Evolutionary conservation across 2,113 vertebrate genomes (phyloP).

Genomic region (Stictonetta naevosa): DNA sequence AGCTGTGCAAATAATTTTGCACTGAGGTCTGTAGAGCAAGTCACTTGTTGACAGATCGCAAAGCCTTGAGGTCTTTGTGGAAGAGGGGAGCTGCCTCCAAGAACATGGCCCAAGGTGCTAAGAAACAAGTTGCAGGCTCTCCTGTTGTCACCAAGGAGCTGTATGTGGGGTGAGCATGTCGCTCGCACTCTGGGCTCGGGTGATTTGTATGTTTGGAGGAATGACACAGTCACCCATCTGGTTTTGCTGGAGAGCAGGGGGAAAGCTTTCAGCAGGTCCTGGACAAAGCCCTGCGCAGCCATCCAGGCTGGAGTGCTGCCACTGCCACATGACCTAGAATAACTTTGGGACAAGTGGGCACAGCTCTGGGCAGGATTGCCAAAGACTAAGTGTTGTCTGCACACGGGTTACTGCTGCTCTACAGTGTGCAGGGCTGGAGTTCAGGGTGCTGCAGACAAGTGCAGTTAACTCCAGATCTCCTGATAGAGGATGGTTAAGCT

Average conservation of each 20-base stretch:
- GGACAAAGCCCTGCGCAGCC: neutral
- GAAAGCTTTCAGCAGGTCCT: neutral
- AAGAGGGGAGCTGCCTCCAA: neutral
- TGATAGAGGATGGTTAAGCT: neutral
- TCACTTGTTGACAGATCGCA: neutral
- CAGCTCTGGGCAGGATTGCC: neutral
- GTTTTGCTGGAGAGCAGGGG: neutral
- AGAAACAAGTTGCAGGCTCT: accelerated
- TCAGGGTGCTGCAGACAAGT: neutral
- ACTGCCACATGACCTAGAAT: neutral
- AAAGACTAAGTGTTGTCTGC: neutral
- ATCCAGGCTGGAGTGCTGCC: neutral
- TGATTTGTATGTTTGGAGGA: neutral
- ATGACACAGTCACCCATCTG: neutral
- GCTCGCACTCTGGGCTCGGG: neutral
- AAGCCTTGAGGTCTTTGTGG: neutral
- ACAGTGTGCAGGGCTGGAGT: neutral
- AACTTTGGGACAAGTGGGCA: neutral
- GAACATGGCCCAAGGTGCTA: neutral
- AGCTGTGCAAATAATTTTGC: neutral
- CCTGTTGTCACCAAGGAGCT: neutral
- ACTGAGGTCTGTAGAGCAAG: neutral
- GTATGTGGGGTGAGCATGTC: neutral
- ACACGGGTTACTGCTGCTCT: neutral
- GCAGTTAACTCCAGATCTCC: neutral